Evolutionary conservation across 2,797 vertebrate species (phyloP).

Genomic region (Phalanger gymnotis): DNA sequence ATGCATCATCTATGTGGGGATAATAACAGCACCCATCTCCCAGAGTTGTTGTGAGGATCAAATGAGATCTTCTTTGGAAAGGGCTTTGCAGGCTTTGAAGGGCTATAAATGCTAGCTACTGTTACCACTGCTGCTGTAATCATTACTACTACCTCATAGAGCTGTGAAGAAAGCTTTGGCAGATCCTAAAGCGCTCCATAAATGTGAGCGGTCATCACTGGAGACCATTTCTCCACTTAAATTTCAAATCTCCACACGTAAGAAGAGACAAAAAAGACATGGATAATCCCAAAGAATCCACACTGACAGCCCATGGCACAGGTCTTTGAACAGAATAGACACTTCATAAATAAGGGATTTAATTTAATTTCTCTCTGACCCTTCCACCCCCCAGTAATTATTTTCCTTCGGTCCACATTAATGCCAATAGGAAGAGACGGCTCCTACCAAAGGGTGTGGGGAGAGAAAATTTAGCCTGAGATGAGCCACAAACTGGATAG

Average conservation of each 20-base stretch:
- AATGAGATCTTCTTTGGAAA: not conserved
- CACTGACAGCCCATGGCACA: not conserved
- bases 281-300: not conserved
- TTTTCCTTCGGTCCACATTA: not conserved
- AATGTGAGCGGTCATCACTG: not conserved
- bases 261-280: not conserved
- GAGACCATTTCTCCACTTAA: not conserved
- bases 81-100: not conserved
- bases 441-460: conserved; percentile 1
- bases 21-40: not conserved
- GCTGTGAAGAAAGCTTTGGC: not conserved
- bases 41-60: not conserved
- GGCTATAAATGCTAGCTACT: not conserved
- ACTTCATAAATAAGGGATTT: not conserved
- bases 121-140: not conserved
- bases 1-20: not conserved
- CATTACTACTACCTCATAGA: not conserved
- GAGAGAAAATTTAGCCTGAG: conserved; percentile 33
- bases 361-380: not conserved
- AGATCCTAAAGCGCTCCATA: not conserved
- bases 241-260: not conserved
- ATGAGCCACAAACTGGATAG: not conserved
- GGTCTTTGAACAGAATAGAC: not conserved
- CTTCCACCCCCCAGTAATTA: not conserved
- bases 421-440: conserved; percentile 31